Conservation (phyloP, 2,113 vertebrate genomes). For the Channa maculata region DNA sequence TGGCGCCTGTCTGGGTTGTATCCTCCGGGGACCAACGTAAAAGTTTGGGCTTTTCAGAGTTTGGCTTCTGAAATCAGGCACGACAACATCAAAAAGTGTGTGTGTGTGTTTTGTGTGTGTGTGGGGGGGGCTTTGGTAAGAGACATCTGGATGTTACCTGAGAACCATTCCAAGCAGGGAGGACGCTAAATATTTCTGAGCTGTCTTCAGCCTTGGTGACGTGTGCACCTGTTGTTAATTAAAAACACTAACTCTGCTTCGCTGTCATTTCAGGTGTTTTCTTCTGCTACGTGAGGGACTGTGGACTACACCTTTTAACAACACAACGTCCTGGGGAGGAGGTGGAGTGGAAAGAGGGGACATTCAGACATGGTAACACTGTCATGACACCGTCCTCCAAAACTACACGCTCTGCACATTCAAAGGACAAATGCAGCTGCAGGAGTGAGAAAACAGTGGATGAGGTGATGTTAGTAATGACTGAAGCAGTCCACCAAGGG, state of each 20-base stretch:
- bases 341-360: too few relatives aligned
- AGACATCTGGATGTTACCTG: neutral
- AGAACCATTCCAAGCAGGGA: neutral
- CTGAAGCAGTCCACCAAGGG: too few relatives aligned
- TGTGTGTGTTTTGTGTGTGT: too few relatives aligned
- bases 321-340: too few relatives aligned
- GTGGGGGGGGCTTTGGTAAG: neutral
- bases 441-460: too few relatives aligned
- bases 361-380: too few relatives aligned
- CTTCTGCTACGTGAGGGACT: too few relatives aligned
- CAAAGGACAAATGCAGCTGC: too few relatives aligned
- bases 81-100: conserved; percentile 15
- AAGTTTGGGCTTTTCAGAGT: conserved; percentile 51
- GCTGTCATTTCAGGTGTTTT: neutral
- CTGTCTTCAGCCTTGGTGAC: neutral
- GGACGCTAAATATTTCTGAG: neutral
- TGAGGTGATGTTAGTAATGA: too few relatives aligned
- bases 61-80: conserved; percentile 27
- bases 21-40: conserved; percentile 51
- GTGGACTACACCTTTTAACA: too few relatives aligned
- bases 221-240: neutral
- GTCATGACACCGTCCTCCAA: too few relatives aligned
- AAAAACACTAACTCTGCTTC: neutral
- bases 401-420: too few relatives aligned
- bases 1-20: conserved; percentile 35